Evolutionary conservation across 1,140 invertebrate species (phyloP), one percentile per base, ranked within the genome.

Genomic region (Drosophila gunungcola): DNA sequence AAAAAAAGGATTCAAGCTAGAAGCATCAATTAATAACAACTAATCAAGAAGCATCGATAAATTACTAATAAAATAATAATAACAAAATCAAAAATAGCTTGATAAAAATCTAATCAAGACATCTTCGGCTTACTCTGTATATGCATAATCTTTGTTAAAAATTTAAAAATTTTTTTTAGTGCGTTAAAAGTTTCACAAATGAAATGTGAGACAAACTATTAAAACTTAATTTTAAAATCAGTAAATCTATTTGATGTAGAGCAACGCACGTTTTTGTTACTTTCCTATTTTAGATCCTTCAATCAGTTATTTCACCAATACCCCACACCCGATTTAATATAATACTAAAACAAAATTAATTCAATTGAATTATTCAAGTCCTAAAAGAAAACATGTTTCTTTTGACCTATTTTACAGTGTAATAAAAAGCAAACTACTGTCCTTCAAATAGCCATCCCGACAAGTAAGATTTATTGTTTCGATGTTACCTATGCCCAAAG

Each of bases 391-490:
- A 27, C 41, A 51, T 73, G 27, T 68, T 39, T 72, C 51, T 82
- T 73, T 80, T 78, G 77, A 48, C 51, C 38, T 64, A 58, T 69
- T 86, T 75, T 73, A 72, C 84, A 84, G 77, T 84, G 80, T 80
- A 83, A 89, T 69, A 52, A 67, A 83, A 77, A 55, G 34, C 64
- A 55, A 68, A 54, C 51, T 62, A 53, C 67, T 57, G 49, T 61
- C 64, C 55, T 57, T 34, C 65, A 63, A 76, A 57, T 46, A 46
- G 21, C 32, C 51, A 69, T 34, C 64, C 68, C 62, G 41, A 68
- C 84, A 88, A 89, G 80, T 84, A 89, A 89, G 80, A 89, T 58
- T 72, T 70, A 57, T 70, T 48, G 46, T 67, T 49, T 54, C 7
- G 58, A 55, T 55, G 55, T 29, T 67, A 36, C 16, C 7, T 12